A percentile compares a stretch with the other conserved stretches of the same genome.
Evolutionary conservation across 2,797 vertebrate genomes (phyloP).

Genomic region (Eleutherodactylus coqui): DNA sequence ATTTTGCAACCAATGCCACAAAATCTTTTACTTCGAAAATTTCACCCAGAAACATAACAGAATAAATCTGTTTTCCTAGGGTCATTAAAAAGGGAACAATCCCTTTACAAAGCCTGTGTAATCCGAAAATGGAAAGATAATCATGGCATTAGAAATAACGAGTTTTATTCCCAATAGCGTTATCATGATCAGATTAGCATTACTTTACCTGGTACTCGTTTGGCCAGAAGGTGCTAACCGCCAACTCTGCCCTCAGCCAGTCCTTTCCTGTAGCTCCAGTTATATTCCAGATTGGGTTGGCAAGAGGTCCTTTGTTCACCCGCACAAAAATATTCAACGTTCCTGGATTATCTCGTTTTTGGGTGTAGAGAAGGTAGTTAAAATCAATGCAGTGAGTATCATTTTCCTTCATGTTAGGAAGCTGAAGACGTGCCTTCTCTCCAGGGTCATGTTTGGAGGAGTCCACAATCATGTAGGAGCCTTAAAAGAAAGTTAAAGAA

Average conservation of each 20-base stretch:
- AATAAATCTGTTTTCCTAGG: slow-evolving; percentile 59
- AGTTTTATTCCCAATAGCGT: slow-evolving; percentile 42
- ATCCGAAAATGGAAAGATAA: slow-evolving; percentile 70
- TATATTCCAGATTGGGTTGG: slow-evolving; percentile 98
- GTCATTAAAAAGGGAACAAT: slow-evolving; percentile 66
- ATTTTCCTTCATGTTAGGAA: slow-evolving; percentile 97
- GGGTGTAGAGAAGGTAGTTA: slow-evolving; percentile 92
- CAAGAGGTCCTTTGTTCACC: slow-evolving; percentile 94
- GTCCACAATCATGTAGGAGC: slow-evolving; percentile 96
- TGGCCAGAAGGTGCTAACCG: slow-evolving; percentile 99
- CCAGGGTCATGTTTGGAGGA: slow-evolving; percentile 89
- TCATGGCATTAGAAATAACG: slow-evolving; percentile 62
- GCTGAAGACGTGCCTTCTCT: slow-evolving; percentile 91
- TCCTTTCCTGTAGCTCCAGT: slow-evolving; percentile 92
- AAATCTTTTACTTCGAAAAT: background rate
- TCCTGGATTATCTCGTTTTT: slow-evolving; percentile 87
- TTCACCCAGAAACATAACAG: slow-evolving; percentile 10
- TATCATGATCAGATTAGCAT: slow-evolving; percentile 35
- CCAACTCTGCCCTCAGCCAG: slow-evolving; percentile 94
- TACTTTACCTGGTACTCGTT: slow-evolving; percentile 95
- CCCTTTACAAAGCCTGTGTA: slow-evolving; percentile 66
- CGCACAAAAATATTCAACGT: slow-evolving; percentile 93
- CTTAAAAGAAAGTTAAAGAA: slow-evolving; percentile 71
- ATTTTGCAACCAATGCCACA: slow-evolving; percentile 10
- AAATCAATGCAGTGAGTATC: slow-evolving; percentile 99